These are phyloP conservation scores for Zoroaster sp. DNA, from an alignment of 53 echinoderm and acorn worm species.

Conservation along the genomic window DNA sequence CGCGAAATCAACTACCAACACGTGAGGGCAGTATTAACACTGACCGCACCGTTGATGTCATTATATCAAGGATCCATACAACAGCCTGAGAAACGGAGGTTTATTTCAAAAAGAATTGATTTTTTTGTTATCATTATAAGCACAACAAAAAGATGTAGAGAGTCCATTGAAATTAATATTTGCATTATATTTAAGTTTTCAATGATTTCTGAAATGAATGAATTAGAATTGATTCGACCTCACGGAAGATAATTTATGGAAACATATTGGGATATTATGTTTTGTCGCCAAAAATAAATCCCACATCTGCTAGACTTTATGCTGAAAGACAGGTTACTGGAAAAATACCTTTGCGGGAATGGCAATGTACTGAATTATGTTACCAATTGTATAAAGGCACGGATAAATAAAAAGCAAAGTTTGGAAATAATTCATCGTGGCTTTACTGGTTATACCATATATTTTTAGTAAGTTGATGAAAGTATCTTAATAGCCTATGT, in stretches of 20 bases:
- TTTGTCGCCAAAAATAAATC: neutral
- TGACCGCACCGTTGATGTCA: neutral
- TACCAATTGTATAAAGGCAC: too few species aligned
- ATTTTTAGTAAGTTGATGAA: too few species aligned
- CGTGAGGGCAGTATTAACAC: constrained; percentile 3
- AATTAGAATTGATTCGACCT: neutral
- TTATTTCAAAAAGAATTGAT: too few species aligned
- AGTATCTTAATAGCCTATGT: too few species aligned
- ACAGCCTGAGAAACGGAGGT: too few species aligned
- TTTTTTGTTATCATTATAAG: too few species aligned
- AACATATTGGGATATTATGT: neutral
- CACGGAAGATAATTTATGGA: neutral
- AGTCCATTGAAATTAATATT: neutral
- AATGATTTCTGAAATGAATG: neutral
- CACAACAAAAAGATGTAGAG: neutral
- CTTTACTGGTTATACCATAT: too few species aligned
- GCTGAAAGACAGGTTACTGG: neutral
- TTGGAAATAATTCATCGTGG: too few species aligned
- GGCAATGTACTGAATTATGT: too few species aligned
- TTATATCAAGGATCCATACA: too few species aligned
- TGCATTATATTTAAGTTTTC: neutral
- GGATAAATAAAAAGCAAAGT: too few species aligned
- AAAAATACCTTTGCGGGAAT: neutral
- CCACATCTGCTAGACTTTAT: neutral
- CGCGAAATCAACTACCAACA: too few species aligned